A percentile compares a stretch with the other conserved stretches of the same genome.
phyloP scores from a whole-genome alignment of 1,140 invertebrate species.

The Brachionus rubens region DNA sequence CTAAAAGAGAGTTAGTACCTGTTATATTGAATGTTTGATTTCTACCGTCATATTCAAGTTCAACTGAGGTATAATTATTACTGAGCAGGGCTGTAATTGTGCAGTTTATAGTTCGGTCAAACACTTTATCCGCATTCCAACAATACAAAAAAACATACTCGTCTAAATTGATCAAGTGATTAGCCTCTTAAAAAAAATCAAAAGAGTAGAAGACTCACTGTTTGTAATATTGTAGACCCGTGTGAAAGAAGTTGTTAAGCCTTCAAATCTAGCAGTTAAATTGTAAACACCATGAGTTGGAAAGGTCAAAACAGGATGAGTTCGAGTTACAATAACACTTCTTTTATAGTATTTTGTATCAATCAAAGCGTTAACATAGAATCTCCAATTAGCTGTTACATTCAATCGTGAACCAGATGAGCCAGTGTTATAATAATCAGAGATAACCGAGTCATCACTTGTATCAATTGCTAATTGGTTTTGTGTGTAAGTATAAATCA shows the following conservation, averaged over 20 bases:
- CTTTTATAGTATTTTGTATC: background rate
- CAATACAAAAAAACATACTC: background rate
- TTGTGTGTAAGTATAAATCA: background rate
- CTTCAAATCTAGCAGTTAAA: background rate
- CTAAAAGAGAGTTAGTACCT: too few relatives aligned
- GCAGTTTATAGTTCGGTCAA: background rate
- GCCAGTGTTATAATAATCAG: background rate
- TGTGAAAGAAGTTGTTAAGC: background rate
- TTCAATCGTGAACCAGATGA: background rate
- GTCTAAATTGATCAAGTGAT: too few relatives aligned
- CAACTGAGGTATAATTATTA: background rate
- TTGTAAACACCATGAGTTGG: background rate
- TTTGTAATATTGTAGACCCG: background rate
- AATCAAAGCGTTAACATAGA: conserved; percentile 16
- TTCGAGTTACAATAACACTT: background rate
- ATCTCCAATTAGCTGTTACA: background rate
- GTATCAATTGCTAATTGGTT: background rate
- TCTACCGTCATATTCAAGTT: background rate
- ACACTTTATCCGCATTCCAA: background rate
- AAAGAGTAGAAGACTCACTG: background rate
- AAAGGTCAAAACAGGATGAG: background rate
- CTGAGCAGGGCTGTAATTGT: background rate
- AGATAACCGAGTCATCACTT: background rate
- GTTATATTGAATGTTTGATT: background rate
- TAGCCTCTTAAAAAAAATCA: too few relatives aligned